A percentile compares a stretch with the other conserved stretches of the same genome.
phyloP scores from a whole-genome alignment of 2,888 invertebrate genomes.

The Sinohyriopsis cumingii region DNA sequence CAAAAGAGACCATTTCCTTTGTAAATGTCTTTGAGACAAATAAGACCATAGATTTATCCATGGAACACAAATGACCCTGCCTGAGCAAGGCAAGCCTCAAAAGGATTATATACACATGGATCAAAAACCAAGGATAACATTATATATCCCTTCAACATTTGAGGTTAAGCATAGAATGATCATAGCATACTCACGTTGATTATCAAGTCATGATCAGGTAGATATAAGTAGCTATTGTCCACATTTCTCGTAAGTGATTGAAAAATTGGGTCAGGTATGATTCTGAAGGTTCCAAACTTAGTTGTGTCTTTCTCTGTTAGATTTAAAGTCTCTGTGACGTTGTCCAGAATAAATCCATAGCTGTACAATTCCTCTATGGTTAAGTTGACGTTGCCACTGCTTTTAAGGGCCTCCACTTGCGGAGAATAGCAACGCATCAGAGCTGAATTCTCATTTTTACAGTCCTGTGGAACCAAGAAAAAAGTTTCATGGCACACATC shows the following conservation, averaged over 20 bases:
- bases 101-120: too few relatives aligned
- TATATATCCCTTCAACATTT: too few relatives aligned
- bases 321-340: constrained; percentile 78
- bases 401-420: constrained; percentile 15
- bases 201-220: constrained; percentile 87
- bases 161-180: too few relatives aligned
- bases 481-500: too few relatives aligned
- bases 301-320: constrained; percentile 37
- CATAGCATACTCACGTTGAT: constrained; percentile 80
- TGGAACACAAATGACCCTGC: too few relatives aligned
- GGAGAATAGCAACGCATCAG: constrained; percentile 27
- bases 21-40: too few relatives aligned
- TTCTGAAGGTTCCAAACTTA: constrained; percentile 77
- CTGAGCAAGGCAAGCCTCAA: too few relatives aligned
- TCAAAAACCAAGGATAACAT: too few relatives aligned
- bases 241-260: constrained; percentile 87
- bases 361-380: constrained; percentile 75
- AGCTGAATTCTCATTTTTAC: background rate
- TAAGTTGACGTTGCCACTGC: background rate
- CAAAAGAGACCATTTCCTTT: too few relatives aligned
- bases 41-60: too few relatives aligned
- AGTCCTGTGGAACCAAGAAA: too few relatives aligned
- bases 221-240: constrained; percentile 90
- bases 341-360: constrained; percentile 97
- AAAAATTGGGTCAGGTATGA: constrained; percentile 94